These are phyloP conservation scores for Sinelater perroti DNA, from an alignment of 2,888 invertebrate species.

Conservation along the genomic window DNA sequence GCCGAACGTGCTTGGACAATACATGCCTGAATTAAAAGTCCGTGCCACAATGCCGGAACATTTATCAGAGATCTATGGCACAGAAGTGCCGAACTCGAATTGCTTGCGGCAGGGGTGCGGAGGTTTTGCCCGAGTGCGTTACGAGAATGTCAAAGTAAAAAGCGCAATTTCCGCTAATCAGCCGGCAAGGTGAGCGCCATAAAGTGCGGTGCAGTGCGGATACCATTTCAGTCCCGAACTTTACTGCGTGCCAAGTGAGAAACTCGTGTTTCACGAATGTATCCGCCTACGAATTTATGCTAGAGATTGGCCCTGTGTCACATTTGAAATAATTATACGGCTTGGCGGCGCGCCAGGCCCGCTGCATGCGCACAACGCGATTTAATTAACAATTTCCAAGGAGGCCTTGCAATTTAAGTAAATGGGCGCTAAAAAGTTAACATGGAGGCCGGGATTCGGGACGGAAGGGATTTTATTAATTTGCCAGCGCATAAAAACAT, in stretches of 20 bases:
- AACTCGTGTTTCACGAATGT: constrained; percentile 11
- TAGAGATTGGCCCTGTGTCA: constrained; percentile 17
- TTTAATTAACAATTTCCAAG: constrained; percentile 9
- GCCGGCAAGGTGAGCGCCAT: constrained; percentile 8
- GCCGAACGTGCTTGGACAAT: too few relatives aligned
- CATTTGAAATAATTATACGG: constrained; percentile 18
- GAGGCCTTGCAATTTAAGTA: constrained; percentile 1
- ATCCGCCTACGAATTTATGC: constrained; percentile 13
- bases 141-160: constrained; percentile 19
- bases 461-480: not conserved
- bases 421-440: not conserved
- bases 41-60: constrained; percentile 2
- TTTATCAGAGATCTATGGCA: constrained; percentile 5
- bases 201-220: constrained; percentile 11
- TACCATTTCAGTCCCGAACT: constrained; percentile 12
- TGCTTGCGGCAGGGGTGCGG: constrained; percentile 11
- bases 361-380: not conserved
- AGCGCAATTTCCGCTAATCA: constrained; percentile 22
- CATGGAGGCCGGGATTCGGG: not conserved
- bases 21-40: not conserved
- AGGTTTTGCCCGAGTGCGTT: constrained; percentile 10
- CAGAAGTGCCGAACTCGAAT: constrained; percentile 9
- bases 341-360: constrained; percentile 8
- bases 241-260: constrained; percentile 17
- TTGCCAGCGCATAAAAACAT: not conserved